Conservation (phyloP, 2,888 invertebrate species). For the Pteria penguin region DNA sequence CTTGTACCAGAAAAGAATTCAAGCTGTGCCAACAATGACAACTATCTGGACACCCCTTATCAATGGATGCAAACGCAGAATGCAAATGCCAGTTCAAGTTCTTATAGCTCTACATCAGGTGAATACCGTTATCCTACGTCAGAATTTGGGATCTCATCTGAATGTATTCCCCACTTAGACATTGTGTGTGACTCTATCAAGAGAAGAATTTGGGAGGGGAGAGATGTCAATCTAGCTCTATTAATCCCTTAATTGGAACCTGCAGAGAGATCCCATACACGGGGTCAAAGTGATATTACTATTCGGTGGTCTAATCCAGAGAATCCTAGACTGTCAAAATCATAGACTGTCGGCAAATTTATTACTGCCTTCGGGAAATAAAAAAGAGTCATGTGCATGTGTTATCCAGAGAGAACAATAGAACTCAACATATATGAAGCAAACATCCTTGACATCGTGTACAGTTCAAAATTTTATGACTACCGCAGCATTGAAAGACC, state of each 20-base stretch:
- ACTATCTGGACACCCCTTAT: no score
- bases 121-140: no score
- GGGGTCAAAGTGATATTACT: background rate
- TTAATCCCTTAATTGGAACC: constrained; percentile 14
- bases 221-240: constrained; percentile 25
- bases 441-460: constrained; percentile 28
- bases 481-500: constrained; percentile 19
- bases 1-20: no score
- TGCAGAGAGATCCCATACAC: background rate
- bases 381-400: constrained; percentile 26
- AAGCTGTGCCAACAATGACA: no score
- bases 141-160: constrained; percentile 25
- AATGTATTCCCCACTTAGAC: constrained; percentile 32
- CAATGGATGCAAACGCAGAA: no score
- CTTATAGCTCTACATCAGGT: no score
- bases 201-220: constrained; percentile 29
- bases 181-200: constrained; percentile 2
- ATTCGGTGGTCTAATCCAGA: background rate
- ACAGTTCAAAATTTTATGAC: constrained; percentile 24
- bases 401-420: constrained; percentile 2
- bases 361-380: constrained; percentile 32
- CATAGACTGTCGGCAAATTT: constrained; percentile 10
- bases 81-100: no score
- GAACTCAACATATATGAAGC: constrained; percentile 31
- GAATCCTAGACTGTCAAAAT: constrained; percentile 14